These are phyloP conservation scores for Mythimna lalbum DNA, from an alignment of 2,888 invertebrate genomes.

Conservation along the genomic window DNA sequence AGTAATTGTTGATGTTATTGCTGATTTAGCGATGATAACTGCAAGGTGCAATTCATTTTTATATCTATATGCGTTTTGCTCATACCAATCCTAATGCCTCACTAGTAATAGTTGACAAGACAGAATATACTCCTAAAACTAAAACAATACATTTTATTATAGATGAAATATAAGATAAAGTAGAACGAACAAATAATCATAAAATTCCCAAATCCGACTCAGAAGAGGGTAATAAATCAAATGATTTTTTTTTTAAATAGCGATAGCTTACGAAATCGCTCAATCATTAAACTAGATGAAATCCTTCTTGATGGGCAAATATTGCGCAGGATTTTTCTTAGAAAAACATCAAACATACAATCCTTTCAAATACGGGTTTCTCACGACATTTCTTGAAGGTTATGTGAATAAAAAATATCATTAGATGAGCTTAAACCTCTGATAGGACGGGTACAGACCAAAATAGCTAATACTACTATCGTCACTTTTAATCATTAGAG, in stretches of 20 bases:
- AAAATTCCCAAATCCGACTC: slow-evolving; percentile 27
- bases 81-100: background rate
- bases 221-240: slow-evolving; percentile 32
- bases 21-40: too few relatives aligned
- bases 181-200: slow-evolving; percentile 14
- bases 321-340: slow-evolving; percentile 4
- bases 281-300: slow-evolving; percentile 30
- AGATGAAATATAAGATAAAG: background rate
- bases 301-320: slow-evolving; percentile 17
- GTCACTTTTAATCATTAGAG: background rate
- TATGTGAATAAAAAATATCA: background rate
- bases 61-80: background rate
- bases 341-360: slow-evolving; percentile 2
- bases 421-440: background rate
- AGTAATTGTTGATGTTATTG: background rate
- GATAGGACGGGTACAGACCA: background rate
- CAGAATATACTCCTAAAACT: background rate
- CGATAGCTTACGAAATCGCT: slow-evolving; percentile 8
- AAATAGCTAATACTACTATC: background rate
- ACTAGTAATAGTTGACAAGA: background rate
- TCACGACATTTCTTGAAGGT: slow-evolving; percentile 11
- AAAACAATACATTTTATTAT: background rate
- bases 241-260: slow-evolving; percentile 18
- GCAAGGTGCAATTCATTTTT: background rate
- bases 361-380: slow-evolving; percentile 5